Percentiles rank a stretch among this genome's conserved stretches.
Conservation (phyloP, 2,888 invertebrate genomes). For the Macrophya alboannulata region DNA sequence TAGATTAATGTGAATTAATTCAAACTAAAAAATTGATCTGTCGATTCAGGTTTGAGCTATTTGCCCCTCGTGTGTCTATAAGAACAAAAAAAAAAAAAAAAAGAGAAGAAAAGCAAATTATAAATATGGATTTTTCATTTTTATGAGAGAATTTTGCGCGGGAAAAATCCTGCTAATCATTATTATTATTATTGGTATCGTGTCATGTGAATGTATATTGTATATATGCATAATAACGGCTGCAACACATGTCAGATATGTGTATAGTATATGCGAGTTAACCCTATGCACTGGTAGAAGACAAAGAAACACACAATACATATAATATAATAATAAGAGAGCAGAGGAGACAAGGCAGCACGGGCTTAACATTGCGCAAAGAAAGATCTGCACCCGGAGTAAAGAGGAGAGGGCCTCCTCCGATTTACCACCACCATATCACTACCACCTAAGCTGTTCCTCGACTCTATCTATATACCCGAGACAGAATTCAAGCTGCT, state of each 20-base stretch:
- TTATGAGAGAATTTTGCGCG: too few relatives aligned
- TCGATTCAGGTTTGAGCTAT: too few relatives aligned
- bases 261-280: background rate
- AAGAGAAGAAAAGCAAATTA: too few relatives aligned
- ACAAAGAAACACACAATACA: background rate
- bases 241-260: too few relatives aligned
- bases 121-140: too few relatives aligned
- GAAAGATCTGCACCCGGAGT: background rate
- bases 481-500: conserved; percentile 3
- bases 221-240: too few relatives aligned
- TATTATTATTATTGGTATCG: background rate
- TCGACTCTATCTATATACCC: background rate
- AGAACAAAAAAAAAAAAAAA: too few relatives aligned
- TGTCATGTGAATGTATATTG: background rate
- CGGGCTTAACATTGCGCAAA: conserved; percentile 3
- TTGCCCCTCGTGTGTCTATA: too few relatives aligned
- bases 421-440: background rate
- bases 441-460: background rate
- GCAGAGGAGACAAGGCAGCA: background rate
- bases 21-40: too few relatives aligned
- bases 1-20: too few relatives aligned
- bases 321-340: background rate
- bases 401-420: background rate
- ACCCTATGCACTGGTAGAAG: background rate
- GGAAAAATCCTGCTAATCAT: too few relatives aligned